A percentile compares a stretch with the other conserved stretches of the same genome.
These are phyloP conservation scores for Bryconaethiops microstoma DNA, from an alignment of 2,797 vertebrate species.

Conservation along the genomic window DNA sequence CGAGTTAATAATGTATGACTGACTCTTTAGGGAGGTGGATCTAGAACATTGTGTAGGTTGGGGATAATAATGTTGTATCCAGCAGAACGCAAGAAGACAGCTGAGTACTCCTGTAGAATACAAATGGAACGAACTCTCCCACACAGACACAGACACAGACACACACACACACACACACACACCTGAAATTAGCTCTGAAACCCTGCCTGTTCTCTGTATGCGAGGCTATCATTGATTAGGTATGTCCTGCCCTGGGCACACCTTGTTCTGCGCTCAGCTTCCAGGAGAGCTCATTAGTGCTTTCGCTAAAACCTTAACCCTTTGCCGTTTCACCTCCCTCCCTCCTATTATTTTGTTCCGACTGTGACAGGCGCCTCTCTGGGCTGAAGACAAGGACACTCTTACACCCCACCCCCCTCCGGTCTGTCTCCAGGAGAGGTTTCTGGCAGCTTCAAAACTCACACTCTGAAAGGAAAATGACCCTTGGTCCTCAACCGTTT, in stretches of 20 bases:
- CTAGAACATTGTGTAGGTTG: constrained; percentile 39
- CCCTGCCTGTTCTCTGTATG: constrained; percentile 32
- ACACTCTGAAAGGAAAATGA: constrained; percentile 10
- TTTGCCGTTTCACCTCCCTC: constrained; percentile 18
- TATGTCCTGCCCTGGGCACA: constrained; percentile 53
- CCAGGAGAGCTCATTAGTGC: constrained; percentile 50
- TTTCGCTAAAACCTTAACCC: constrained; percentile 40
- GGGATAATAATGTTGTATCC: constrained; percentile 45
- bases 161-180: constrained; percentile 28
- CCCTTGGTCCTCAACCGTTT: neutral
- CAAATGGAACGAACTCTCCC: constrained; percentile 35
- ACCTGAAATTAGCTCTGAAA: constrained; percentile 34
- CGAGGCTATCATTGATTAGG: constrained; percentile 58
- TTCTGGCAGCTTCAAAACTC: neutral
- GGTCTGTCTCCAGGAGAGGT: constrained; percentile 20
- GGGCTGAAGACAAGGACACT: constrained; percentile 38
- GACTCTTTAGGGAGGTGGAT: constrained; percentile 21
- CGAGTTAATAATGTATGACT: constrained; percentile 52
- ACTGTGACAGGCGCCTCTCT: constrained; percentile 30
- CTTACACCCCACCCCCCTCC: constrained; percentile 24
- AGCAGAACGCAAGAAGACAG: constrained; percentile 17
- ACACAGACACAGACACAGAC: constrained; percentile 37
- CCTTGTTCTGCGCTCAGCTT: constrained; percentile 49
- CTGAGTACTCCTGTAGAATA: constrained; percentile 31
- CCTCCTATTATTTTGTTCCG: constrained; percentile 35